Conservation (phyloP, 2,113 vertebrate genomes). For the Rhinolophus sinicus region DNA sequence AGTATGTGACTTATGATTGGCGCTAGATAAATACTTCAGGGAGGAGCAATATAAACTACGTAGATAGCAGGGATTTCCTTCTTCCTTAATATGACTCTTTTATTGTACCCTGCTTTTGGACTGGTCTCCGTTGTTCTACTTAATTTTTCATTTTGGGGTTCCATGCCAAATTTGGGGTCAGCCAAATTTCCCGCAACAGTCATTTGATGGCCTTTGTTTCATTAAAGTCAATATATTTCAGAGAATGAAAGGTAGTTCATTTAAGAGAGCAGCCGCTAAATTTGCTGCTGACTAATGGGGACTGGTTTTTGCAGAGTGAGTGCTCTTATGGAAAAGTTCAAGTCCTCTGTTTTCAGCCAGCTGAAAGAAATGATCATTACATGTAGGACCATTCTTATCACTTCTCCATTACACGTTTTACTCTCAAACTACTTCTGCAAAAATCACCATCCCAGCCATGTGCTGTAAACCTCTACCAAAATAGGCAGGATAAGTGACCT, state of each 20-base stretch:
- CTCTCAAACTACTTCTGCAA: background rate
- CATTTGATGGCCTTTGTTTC: background rate
- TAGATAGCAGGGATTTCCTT: background rate
- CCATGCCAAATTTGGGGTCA: background rate
- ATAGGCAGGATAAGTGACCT: background rate
- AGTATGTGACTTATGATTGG: background rate
- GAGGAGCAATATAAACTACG: background rate
- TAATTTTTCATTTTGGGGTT: background rate
- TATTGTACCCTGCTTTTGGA: background rate
- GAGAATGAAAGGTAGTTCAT: background rate
- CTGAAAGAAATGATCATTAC: background rate
- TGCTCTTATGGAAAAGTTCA: slow-evolving; percentile 4
- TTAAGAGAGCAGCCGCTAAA: background rate
- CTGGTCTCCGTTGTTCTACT: background rate
- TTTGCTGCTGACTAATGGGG: background rate
- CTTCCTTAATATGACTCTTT: background rate
- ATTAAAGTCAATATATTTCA: background rate
- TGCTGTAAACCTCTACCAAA: background rate
- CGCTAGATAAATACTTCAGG: background rate
- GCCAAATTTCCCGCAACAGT: background rate
- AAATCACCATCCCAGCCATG: background rate
- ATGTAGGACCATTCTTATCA: background rate
- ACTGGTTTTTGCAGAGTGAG: background rate
- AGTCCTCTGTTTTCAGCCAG: background rate
- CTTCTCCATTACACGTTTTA: background rate